Evolutionary conservation across 2,888 invertebrate genomes (phyloP), one percentile per base, ranked within the genome.

Genomic region (Spialia ferax): DNA sequence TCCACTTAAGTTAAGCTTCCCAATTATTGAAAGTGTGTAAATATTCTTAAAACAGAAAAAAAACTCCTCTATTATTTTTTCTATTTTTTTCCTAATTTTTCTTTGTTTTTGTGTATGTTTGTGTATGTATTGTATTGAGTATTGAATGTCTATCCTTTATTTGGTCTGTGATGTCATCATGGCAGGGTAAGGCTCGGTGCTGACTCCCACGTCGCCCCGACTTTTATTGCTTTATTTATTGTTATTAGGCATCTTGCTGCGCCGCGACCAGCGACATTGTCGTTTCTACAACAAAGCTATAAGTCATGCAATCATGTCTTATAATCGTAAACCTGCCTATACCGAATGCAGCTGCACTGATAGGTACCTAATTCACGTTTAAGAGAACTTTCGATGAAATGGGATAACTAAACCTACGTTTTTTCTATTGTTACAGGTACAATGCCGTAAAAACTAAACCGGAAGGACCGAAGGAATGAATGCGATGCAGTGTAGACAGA

Each of bases 211-310:
- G 59, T 18, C 23, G 50, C 13, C 23, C 15, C 50, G 59, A 52
- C 65, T 57, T 64, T 63, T 64, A 59, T 59, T 65, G 65, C 50
- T 18, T 26, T 59, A 59, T 59, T 65, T 65, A 65, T 59, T 65
- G 65, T 64, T 64, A 64, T 64, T 56, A 48, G 50, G 35, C 15
- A 64, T 64, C 64, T 57, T 48, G 48, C 56, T 45, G 55, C 50
- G 20, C 20, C n/a, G 26, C 55, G n/a, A 26, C 22, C 11, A 20
- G 7, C 55, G 35, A 26, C 38, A 38, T 29, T 38, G 59, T 45
- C 60, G 29, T 54, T 20, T 45, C 62, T 32, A 35, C n/a, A 57
- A 26, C 57, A n/a, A 11, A 26, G 23, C 57, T 10, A 18, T 50
- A 57, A 50, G 57, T 57, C 57, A 48, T 57, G 56, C 55, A 57